Evolutionary conservation across 2,113 vertebrate genomes (phyloP).

Genomic region (Theristicus caerulescens): DNA sequence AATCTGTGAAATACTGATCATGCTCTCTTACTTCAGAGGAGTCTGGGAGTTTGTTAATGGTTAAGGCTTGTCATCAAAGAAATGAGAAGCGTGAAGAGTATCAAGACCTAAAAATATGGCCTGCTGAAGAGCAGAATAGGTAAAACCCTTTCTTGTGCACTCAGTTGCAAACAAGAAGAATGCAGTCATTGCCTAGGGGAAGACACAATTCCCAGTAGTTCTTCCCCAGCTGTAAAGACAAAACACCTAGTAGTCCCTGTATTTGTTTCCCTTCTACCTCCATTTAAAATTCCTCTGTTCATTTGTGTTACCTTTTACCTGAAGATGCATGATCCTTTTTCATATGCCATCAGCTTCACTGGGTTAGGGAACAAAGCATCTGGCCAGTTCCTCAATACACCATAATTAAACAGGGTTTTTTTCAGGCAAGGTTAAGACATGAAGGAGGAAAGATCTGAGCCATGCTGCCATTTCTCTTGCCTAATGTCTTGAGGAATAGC

Average conservation of each 20-base stretch:
- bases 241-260: neutral
- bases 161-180: neutral
- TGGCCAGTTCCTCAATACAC: neutral
- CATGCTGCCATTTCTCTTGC: neutral
- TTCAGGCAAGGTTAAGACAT: neutral
- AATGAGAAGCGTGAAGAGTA: neutral
- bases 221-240: neutral
- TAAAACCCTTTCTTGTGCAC: neutral
- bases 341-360: neutral
- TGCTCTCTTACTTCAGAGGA: neutral
- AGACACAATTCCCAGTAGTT: neutral
- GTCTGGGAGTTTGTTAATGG: neutral
- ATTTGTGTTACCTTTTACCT: neutral
- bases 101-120: neutral
- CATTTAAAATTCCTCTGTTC: neutral
- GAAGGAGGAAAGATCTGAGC: neutral
- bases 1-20: neutral
- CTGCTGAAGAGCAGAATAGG: neutral
- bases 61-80: neutral
- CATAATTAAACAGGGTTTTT: accelerated
- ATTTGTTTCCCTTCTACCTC: neutral
- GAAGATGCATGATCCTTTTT: neutral
- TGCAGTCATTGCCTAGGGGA: neutral
- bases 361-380: neutral
- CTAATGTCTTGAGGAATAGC: neutral